A percentile compares a stretch with the other conserved stretches of the same genome.
Evolutionary conservation across 2,888 invertebrate genomes (phyloP).

Genomic region (Lasioglossum figueresi): DNA sequence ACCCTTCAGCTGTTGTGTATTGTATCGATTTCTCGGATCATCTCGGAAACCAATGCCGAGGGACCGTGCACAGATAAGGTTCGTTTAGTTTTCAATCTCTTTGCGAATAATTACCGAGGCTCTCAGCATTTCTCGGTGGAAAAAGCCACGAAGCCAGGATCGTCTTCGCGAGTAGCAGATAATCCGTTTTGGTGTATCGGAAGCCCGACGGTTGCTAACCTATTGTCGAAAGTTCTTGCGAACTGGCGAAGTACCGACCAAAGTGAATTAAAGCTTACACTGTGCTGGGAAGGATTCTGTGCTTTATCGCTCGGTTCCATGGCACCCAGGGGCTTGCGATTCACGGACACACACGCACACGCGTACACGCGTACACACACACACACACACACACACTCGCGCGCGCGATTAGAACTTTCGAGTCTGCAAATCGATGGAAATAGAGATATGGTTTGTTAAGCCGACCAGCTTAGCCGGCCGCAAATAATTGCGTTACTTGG

Average conservation of each 20-base stretch:
- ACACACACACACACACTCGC: too few species aligned
- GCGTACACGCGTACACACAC: neutral
- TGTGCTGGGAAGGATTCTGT: neutral
- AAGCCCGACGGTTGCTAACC: neutral
- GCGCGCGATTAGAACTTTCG: neutral
- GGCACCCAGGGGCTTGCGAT: neutral
- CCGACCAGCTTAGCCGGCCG: neutral
- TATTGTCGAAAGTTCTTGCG: neutral
- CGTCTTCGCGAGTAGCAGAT: neutral
- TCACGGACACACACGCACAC: neutral
- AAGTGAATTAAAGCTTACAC: slow-evolving; percentile 10
- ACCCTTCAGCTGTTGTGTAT: neutral
- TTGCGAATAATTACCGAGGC: neutral
- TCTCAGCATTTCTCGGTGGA: neutral
- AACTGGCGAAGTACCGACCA: neutral
- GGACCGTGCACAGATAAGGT: neutral
- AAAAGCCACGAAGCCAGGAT: neutral
- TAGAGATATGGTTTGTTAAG: neutral
- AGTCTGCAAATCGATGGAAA: neutral
- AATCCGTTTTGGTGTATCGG: slow-evolving; percentile 1
- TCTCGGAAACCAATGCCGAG: neutral
- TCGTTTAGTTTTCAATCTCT: neutral
- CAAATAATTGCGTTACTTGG: neutral
- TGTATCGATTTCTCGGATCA: neutral
- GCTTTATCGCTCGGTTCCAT: slow-evolving; percentile 5